Conservation (phyloP, 2,888 invertebrate species). For the Xanthia togata region DNA sequence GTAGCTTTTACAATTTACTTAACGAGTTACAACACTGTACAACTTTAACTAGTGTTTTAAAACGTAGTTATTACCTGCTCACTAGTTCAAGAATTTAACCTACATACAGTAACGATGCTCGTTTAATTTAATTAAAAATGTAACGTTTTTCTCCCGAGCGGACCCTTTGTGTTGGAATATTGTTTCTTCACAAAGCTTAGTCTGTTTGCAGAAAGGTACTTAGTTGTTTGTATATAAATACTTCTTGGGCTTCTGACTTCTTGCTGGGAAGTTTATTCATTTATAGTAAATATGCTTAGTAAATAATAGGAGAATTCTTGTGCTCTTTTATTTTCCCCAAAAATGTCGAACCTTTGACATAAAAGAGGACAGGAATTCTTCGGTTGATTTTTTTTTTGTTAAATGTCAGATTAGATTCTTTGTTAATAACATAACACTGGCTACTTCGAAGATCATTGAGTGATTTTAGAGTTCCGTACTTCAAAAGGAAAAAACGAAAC, state of each 20-base stretch:
- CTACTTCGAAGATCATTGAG: too few species aligned
- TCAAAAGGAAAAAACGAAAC: too few species aligned
- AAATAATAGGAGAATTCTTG: background rate
- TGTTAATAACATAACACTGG: too few species aligned
- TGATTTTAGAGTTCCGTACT: too few species aligned
- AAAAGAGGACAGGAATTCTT: background rate
- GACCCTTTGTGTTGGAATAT: slow-evolving; percentile 61
- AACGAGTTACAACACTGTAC: slow-evolving; percentile 12
- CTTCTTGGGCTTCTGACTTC: slow-evolving; percentile 16
- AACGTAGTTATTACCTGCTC: slow-evolving; percentile 24
- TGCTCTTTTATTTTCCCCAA: too few species aligned
- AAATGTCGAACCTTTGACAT: background rate
- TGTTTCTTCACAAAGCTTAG: slow-evolving; percentile 54
- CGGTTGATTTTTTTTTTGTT: too few species aligned
- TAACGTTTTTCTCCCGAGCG: slow-evolving; percentile 55
- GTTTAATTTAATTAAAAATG: slow-evolving; percentile 64
- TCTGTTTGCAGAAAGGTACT: slow-evolving; percentile 45
- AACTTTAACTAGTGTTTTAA: slow-evolving; percentile 23
- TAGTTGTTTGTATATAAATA: slow-evolving; percentile 46
- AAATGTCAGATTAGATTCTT: too few species aligned
- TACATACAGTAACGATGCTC: slow-evolving; percentile 47
- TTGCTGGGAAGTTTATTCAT: slow-evolving; percentile 25
- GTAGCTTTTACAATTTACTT: background rate
- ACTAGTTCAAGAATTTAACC: slow-evolving; percentile 44
- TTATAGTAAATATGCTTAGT: slow-evolving; percentile 4